Evolutionary conservation across 2,797 vertebrate species (phyloP).

Genomic region (Gymnocypris eckloni): DNA sequence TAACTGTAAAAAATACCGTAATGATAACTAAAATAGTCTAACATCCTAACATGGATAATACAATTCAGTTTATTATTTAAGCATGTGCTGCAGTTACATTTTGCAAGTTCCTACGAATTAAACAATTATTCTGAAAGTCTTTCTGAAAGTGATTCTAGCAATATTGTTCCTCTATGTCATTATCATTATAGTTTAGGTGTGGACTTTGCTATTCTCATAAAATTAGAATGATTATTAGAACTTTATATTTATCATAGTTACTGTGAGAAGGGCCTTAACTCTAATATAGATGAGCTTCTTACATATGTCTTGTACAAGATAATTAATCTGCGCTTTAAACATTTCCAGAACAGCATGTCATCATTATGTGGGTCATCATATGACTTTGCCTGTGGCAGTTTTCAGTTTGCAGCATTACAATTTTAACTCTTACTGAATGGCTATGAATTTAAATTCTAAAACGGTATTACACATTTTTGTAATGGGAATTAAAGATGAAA

Average conservation of each 20-base stretch:
- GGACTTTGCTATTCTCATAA: neutral
- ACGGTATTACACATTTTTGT: neutral
- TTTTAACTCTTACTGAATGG: constrained; percentile 1
- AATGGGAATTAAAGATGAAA: constrained; percentile 8
- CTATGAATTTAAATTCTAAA: neutral
- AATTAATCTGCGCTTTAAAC: neutral
- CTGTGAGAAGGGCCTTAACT: neutral
- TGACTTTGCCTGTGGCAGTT: constrained; percentile 27
- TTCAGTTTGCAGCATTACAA: neutral
- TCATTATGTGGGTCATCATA: constrained; percentile 29
- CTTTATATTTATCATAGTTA: neutral
- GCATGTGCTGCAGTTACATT: neutral
- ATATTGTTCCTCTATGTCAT: neutral
- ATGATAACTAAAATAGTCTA: neutral
- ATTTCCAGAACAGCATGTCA: constrained; percentile 18
- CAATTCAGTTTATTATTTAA: neutral
- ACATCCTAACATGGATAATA: neutral
- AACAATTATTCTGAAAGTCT: too few species aligned
- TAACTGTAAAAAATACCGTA: neutral
- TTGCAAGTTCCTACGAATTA: neutral
- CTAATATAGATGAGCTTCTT: neutral
- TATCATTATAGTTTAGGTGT: neutral
- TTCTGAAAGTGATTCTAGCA: neutral
- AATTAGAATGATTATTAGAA: neutral
- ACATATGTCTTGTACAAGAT: neutral